Conservation (phyloP, 2,888 invertebrate species). For the Drosophila acutilabella region DNA sequence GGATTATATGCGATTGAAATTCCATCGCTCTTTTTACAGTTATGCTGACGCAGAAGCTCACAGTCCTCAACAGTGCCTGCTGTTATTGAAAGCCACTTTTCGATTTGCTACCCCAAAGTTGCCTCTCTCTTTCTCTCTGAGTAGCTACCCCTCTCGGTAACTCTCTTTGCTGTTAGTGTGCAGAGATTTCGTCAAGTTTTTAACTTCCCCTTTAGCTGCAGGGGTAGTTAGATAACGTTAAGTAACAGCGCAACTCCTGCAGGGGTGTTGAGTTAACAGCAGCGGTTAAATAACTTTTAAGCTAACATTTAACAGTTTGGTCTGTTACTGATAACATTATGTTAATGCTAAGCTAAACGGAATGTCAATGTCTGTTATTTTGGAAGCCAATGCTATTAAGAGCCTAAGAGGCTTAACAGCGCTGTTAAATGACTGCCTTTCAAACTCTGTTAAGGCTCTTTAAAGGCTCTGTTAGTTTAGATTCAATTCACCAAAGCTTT, state of each 20-base stretch:
- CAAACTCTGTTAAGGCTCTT: background rate
- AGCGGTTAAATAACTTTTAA: background rate
- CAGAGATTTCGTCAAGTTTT: slow-evolving; percentile 66
- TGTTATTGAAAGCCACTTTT: slow-evolving; percentile 33
- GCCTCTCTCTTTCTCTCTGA: slow-evolving; percentile 14
- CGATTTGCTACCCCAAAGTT: slow-evolving; percentile 23
- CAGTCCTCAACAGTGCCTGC: slow-evolving; percentile 28
- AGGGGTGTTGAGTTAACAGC: background rate
- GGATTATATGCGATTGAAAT: slow-evolving; percentile 38
- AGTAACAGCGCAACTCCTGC: slow-evolving; percentile 9
- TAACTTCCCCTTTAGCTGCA: slow-evolving; percentile 38
- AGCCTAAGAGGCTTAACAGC: too few species aligned
- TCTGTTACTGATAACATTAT: background rate
- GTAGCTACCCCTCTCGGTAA: slow-evolving; percentile 33
- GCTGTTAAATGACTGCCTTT: too few species aligned
- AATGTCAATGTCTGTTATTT: too few species aligned
- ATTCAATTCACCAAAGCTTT: background rate
- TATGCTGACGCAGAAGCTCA: slow-evolving; percentile 13
- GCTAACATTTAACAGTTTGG: background rate
- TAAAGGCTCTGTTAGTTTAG: too few species aligned
- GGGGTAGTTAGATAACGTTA: slow-evolving; percentile 71
- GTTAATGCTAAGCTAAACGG: background rate
- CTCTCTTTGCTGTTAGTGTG: slow-evolving; percentile 24
- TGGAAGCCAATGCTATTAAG: too few species aligned
- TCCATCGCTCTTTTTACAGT: slow-evolving; percentile 41